Percentiles rank a stretch among this genome's conserved stretches.
Evolutionary conservation across 2,797 vertebrate genomes (phyloP).

Genomic region (Hemitrygon akajei): DNA sequence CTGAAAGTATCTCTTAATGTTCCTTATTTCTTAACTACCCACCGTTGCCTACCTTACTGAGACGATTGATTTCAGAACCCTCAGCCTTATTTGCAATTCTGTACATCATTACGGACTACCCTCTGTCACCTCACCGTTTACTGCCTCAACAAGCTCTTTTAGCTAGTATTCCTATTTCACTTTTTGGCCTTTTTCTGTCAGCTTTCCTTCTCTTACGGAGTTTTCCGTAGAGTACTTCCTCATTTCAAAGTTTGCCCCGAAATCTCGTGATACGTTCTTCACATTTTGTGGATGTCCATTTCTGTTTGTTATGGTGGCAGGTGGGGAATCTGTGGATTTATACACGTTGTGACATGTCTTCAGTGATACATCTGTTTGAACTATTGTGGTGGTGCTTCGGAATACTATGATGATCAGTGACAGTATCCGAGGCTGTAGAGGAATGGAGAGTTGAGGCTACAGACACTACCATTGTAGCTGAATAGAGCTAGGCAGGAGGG

Average conservation of each 20-base stretch:
- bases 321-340: too few species aligned
- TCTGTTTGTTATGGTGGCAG: not conserved
- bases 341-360: too few species aligned
- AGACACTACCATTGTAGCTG: too few species aligned
- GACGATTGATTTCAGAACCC: not conserved
- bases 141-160: not conserved
- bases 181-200: not conserved
- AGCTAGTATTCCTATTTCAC: not conserved
- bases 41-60: not conserved
- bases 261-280: not conserved
- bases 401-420: too few species aligned
- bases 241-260: not conserved
- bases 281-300: not conserved
- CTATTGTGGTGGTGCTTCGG: too few species aligned
- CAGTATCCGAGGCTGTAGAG: too few species aligned
- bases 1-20: too few species aligned
- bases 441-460: too few species aligned
- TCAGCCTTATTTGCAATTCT: not conserved
- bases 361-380: too few species aligned
- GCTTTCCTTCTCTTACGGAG: not conserved
- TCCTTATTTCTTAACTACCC: not conserved
- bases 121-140: not conserved
- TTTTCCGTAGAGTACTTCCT: not conserved
- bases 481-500: too few species aligned
- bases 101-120: not conserved